Evolutionary conservation across 1,140 invertebrate species (phyloP).

Genomic region (Solenopsis fugax): DNA sequence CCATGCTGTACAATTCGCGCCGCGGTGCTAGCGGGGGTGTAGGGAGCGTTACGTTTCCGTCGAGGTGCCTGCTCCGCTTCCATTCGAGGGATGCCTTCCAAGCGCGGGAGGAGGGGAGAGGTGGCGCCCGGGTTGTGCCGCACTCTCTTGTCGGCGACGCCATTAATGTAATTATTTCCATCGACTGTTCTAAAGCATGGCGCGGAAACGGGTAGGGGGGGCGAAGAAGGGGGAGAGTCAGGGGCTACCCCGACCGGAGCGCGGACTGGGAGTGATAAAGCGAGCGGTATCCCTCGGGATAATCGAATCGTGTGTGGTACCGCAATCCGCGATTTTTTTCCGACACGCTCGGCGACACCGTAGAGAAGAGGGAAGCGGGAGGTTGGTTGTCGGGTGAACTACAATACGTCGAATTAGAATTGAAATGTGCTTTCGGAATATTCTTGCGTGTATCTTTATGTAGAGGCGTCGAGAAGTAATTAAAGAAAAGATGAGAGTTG

Average conservation of each 20-base stretch:
- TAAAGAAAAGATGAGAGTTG: too few species aligned
- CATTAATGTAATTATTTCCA: constrained; percentile 79
- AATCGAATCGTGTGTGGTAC: constrained; percentile 66
- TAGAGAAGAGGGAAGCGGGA: neutral
- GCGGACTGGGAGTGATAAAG: constrained; percentile 15
- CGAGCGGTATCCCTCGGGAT: constrained; percentile 33
- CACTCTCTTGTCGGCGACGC: constrained; percentile 66
- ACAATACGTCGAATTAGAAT: constrained; percentile 28
- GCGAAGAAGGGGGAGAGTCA: neutral
- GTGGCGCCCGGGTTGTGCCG: constrained; percentile 65
- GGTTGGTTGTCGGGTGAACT: neutral
- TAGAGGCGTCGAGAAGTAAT: neutral
- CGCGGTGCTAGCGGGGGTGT: constrained; percentile 18
- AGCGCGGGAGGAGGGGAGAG: constrained; percentile 17
- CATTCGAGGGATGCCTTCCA: constrained; percentile 61
- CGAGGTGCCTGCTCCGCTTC: constrained; percentile 66
- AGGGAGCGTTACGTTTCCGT: constrained; percentile 48
- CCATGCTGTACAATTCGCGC: constrained; percentile 50
- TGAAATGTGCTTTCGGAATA: constrained; percentile 15
- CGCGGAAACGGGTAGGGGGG: neutral
- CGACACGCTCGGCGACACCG: neutral
- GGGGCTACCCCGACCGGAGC: constrained; percentile 4
- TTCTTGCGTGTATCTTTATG: neutral
- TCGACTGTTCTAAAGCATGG: constrained; percentile 67
- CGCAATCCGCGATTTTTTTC: constrained; percentile 54